Evolutionary conservation across 2,888 invertebrate species (phyloP), one percentile per base, ranked within the genome.

Genomic region (Sturmia bella): DNA sequence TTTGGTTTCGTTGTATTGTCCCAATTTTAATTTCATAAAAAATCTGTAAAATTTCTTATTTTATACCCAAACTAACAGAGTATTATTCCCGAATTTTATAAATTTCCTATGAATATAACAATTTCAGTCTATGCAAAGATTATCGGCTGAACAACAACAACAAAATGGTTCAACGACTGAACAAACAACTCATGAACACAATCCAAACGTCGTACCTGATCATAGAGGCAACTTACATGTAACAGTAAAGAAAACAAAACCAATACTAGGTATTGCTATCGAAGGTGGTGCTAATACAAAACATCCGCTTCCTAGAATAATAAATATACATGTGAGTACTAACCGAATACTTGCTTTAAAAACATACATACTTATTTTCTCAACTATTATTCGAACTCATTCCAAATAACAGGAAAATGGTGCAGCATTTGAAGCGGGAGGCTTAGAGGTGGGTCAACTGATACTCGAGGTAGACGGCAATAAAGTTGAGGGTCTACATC

Each of bases 231-330:
- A 96, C 92, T 93, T 97, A 87, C 93, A 96, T 90, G 95, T 98
- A 87, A 95, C 95, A 85, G 96, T 98, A 85, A 96, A 96, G 91
- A 98, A 98, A 92, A 96, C 96, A 72, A 97, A 97, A 92, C 96
- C 98, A 61, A 97, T 97, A 88, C 93, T 99, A 87, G 98, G 99
- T 85, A 97, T 99, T 88, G 98, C 98, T 84, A 98, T 99, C 88
- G 98, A 98, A 92, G 99, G 99, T 83, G 99, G 99, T 83, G 96
- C 97, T 87, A 98, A 99, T 91, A 98, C 98, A 56, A 96, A 96
- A 89, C 98, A 98, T 92, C 96, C 97, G 73, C 93, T 98, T 88
- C 98, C 98, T 69, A 94, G 98, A 90, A 98, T 99, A 88, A 98
- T 98, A 88, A 98, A 97, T 91, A 98, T 99, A 89, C 98, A 98